phyloP scores from a whole-genome alignment of 2,113 vertebrate species.

The Tachycineta bicolor region DNA sequence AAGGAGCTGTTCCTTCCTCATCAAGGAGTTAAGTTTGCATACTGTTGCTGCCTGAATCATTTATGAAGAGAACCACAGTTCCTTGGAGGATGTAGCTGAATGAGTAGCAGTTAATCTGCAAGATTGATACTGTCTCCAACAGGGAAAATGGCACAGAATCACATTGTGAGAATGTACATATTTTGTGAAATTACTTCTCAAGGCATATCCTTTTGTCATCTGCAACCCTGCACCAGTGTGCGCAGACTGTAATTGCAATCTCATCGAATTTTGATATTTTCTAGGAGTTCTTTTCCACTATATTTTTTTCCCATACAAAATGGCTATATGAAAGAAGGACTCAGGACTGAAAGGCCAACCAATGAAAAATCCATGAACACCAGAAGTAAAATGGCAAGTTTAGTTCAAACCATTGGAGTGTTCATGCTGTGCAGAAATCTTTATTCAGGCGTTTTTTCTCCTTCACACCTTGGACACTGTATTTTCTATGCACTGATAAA shows the following conservation, averaged over 20 bases:
- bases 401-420: not conserved
- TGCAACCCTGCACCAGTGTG: not conserved
- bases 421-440: not conserved
- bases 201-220: not conserved
- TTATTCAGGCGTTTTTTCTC: not conserved
- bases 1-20: not conserved
- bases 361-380: not conserved
- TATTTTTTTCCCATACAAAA: not conserved
- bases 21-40: not conserved
- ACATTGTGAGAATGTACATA: not conserved
- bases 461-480: not conserved
- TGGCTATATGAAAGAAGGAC: not conserved
- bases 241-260: not conserved
- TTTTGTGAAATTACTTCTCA: not conserved
- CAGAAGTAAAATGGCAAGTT: not conserved
- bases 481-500: not conserved
- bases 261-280: not conserved
- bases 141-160: not conserved
- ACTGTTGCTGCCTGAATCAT: slow-evolving; percentile 30
- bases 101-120: not conserved
- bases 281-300: not conserved
- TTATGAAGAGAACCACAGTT: slow-evolving; percentile 34
- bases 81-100: slow-evolving; percentile 9
- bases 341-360: not conserved
- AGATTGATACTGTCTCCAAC: not conserved